phyloP scores from a whole-genome alignment of 2,113 vertebrate species.

The Leucopternis melanops region DNA sequence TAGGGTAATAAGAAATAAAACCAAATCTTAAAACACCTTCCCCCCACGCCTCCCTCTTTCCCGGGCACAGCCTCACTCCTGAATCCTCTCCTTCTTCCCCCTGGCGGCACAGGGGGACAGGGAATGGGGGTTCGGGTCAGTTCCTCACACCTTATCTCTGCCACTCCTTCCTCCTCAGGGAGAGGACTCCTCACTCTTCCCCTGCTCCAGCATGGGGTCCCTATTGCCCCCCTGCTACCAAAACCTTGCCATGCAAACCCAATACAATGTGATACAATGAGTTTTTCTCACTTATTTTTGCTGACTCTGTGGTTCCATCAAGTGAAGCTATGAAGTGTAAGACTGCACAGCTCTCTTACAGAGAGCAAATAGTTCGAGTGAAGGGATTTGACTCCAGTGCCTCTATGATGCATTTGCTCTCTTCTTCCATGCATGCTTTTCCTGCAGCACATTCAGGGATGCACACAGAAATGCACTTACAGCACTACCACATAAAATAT shows the following conservation, averaged over 20 bases:
- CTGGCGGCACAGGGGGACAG: too few relatives aligned
- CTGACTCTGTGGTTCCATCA: background rate
- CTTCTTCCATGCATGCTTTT: background rate
- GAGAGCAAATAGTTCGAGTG: background rate
- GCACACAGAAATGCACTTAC: background rate
- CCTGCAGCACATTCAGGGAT: background rate
- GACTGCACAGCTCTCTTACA: background rate
- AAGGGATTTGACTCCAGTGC: background rate
- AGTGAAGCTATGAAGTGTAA: background rate
- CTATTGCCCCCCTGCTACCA: too few relatives aligned
- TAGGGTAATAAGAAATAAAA: too few relatives aligned
- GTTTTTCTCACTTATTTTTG: background rate
- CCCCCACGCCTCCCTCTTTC: too few relatives aligned
- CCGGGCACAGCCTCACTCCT: too few relatives aligned
- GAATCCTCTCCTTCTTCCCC: too few relatives aligned
- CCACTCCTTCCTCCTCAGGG: too few relatives aligned
- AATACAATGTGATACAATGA: background rate
- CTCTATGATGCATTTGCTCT: background rate
- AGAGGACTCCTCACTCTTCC: too few relatives aligned
- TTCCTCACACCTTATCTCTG: too few relatives aligned
- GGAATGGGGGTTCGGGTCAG: too few relatives aligned
- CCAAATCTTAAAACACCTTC: too few relatives aligned
- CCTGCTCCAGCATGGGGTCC: too few relatives aligned
- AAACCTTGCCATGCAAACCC: background rate
- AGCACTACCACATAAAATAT: background rate